These are phyloP conservation scores for Chymomyza fuscimana DNA, from an alignment of 2,888 invertebrate species.

Conservation along the genomic window DNA sequence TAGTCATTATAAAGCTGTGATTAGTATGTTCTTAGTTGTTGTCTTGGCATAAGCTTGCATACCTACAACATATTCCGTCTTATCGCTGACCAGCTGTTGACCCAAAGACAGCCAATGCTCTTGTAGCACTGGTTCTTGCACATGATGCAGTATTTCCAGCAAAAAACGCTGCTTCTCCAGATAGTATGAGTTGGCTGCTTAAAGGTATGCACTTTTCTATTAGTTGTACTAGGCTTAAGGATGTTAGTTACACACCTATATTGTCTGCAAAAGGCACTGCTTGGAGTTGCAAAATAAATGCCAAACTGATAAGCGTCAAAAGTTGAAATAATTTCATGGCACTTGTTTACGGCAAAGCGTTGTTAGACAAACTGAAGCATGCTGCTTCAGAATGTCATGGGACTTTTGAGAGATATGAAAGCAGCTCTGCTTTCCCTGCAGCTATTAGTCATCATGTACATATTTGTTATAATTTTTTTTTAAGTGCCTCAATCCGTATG, in stretches of 20 bases:
- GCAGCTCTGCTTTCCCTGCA: conserved; percentile 7
- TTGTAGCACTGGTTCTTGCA: conserved; percentile 48
- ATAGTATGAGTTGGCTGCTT: conserved; percentile 51
- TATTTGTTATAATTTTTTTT: conserved; percentile 39
- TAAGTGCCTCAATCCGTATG: conserved; percentile 21
- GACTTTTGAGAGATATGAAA: conserved; percentile 2
- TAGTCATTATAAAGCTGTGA: conserved; percentile 40
- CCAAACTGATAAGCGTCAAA: conserved; percentile 13
- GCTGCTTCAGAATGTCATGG: conserved; percentile 2
- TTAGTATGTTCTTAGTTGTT: not conserved
- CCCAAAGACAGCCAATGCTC: conserved; percentile 45
- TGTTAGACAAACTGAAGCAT: conserved; percentile 32
- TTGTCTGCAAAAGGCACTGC: conserved; percentile 24
- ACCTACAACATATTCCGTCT: conserved; percentile 48
- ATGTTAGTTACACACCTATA: conserved; percentile 27
- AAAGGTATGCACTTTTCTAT: not conserved
- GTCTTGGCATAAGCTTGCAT: not conserved
- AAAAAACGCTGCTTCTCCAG: conserved; percentile 56
- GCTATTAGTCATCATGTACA: conserved; percentile 51
- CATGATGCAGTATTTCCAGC: conserved; percentile 53
- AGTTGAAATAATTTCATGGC: conserved; percentile 34
- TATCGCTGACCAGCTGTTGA: conserved; percentile 45
- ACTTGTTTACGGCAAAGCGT: conserved; percentile 38
- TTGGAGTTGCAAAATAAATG: not conserved
- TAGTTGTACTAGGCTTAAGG: not conserved